Conservation (phyloP, 2,797 vertebrate genomes). For the Bradypodion ventrale region DNA sequence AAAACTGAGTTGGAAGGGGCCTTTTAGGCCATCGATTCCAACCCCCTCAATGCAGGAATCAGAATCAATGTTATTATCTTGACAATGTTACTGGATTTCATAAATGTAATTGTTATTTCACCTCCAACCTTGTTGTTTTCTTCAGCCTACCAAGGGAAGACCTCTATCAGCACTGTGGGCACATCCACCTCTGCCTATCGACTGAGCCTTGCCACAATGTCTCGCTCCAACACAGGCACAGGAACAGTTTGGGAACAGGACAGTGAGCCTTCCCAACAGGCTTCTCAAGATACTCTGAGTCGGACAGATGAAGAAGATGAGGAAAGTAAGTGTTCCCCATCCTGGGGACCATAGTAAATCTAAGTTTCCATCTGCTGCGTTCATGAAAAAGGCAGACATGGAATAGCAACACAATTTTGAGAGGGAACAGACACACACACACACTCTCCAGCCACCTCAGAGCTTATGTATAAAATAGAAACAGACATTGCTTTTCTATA, state of each 20-base stretch:
- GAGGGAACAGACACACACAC: too few species aligned
- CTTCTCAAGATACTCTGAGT: constrained; percentile 96
- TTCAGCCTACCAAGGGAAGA: constrained; percentile 97
- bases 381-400: neutral
- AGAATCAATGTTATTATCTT: too few species aligned
- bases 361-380: neutral
- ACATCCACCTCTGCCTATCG: constrained; percentile 96
- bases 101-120: neutral
- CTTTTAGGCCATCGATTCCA: too few species aligned
- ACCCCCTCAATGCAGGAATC: too few species aligned
- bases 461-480: neutral
- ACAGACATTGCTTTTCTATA: too few species aligned
- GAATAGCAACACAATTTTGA: neutral
- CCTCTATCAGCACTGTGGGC: constrained; percentile 95
- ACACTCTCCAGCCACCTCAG: neutral
- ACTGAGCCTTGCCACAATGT: constrained; percentile 97
- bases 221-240: constrained; percentile 96
- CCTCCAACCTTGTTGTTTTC: neutral
- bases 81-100: neutral
- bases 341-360: neutral
- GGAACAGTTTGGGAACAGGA: constrained; percentile 99
- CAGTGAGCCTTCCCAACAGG: constrained; percentile 95
- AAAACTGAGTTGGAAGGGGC: too few species aligned
- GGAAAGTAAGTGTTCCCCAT: constrained; percentile 85
- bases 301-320: constrained; percentile 96